Evolutionary conservation across 2,888 invertebrate genomes (phyloP), one percentile per base, ranked within the genome.

Genomic region (Lasioglossum lativentre): DNA sequence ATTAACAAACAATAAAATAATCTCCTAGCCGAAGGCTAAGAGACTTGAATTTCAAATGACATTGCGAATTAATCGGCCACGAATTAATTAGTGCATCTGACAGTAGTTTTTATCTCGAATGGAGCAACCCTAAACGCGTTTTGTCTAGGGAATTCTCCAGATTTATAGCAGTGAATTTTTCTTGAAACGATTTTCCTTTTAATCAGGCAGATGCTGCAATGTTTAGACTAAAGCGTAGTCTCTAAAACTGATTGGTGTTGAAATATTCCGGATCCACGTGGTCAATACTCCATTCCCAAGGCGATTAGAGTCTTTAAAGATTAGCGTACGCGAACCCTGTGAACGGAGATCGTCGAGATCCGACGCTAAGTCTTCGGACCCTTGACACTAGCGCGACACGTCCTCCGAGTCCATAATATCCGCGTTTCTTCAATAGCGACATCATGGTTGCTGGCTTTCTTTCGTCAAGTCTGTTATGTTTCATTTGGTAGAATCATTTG

Each of bases 281-380:
- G 38, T 40, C 40, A 0, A 10, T 1, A n/a, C n/a, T 16, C 12
- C 40, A 23, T n/a, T n/a, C n/a, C 23, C 23, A 70, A 70, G 70
- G 40, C 23, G 70, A 16, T 27, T 6, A 6, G 30, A 14, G n/a
- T 40, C 23, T 27, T 6, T 42, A 40, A 40, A 40, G n/a, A 56
- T 70, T 70, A 70, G 40, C 38, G 40, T 40, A 70, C n/a, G 38
- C 70, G 70, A 70, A 40, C 40, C 70, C 70, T 40, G 70, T 70
- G 70, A 70, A 70, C 40, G 70, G 14, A 70, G 40, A 70, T 70
- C 70, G 70, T 70, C 72, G 71, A 78, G 83, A 89, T 90, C 90
- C 89, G 78, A 90, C 52, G 87, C 89, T 81, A 81, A 90, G 90
- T 85, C 89, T 90, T 89, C 79, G 87, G 80, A 80, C 85, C 68